Evolutionary conservation across 2,797 vertebrate species (phyloP), one percentile per base, ranked within the genome.

Genomic region (Poeciliopsis gracilis): DNA sequence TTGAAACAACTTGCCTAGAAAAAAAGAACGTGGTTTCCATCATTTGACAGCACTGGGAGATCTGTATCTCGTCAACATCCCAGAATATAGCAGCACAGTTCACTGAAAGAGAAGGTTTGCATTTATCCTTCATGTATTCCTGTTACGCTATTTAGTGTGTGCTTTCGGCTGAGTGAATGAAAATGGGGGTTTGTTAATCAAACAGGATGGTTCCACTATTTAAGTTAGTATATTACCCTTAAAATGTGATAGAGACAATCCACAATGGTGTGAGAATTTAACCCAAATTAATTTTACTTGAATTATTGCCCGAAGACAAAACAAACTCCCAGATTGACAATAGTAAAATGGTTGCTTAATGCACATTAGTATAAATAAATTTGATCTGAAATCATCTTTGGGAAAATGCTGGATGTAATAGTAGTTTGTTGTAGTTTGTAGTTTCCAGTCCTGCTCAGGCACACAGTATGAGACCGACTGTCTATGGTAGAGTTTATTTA

Each of bases 1-100:
- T 86, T 38, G 77, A 86, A 89, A 86, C 82, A 78, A 70, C 71
- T 53, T n/a, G 70, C 75, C 30, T 10, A 7, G 38, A 75, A 80
- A 77, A 75, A 80, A 75, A 49, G 13, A 33, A 51, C 33, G 67
- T 61, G 0, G 4, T 28, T 73, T 78, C 43, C 16, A 76, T 85
- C 77, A 72, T 73, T 53, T 73, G 71, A 67, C 55, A 13, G 63
- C 86, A 86, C 77, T 63, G 36, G 59, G 73, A 81, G 77, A 33
- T 63, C 71, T 41, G 20, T 41, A 51, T 77, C 57, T 49, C 77
- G 69, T 84, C 73, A 43, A 77, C 53, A 30, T 66, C 82, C 8
- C 28, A 18, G 63, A 45, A 72, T 63, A 38, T 7, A 43, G 11
- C 16, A 57, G 8, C 41, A 72, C 78, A 46, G 43, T 25, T 76